Evolutionary conservation across 2,797 vertebrate genomes (phyloP).

Genomic region (Acanthornis magna): DNA sequence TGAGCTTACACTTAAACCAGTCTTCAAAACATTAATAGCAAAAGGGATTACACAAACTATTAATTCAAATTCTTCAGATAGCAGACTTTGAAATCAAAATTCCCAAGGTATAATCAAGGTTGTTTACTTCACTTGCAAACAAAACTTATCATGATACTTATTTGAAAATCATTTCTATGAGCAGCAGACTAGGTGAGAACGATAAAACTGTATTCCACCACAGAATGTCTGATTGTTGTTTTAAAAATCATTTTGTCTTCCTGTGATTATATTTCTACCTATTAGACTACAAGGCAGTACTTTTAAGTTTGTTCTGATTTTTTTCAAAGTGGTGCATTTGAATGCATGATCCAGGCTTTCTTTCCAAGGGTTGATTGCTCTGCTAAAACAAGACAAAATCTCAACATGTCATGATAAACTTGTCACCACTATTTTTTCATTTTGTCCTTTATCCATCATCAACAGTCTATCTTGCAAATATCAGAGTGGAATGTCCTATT

Average conservation of each 20-base stretch:
- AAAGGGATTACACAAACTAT: constrained; percentile 18
- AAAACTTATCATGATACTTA: not conserved
- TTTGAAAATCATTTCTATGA: not conserved
- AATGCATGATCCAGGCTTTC: not conserved
- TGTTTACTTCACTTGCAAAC: not conserved
- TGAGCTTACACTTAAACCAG: not conserved
- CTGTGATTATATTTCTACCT: not conserved
- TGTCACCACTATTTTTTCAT: not conserved
- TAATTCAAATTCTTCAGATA: constrained; percentile 1
- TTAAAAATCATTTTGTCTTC: not conserved
- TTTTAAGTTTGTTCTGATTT: not conserved
- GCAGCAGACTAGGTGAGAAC: not conserved
- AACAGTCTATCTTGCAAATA: not conserved
- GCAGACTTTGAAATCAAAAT: not conserved
- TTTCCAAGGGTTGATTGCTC: not conserved
- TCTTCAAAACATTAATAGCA: constrained; percentile 44
- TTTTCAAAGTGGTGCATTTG: not conserved
- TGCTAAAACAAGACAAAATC: not conserved
- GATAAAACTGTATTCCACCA: not conserved
- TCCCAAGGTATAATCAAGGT: not conserved
- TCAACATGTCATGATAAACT: not conserved
- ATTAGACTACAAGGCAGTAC: not conserved
- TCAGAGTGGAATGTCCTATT: not conserved
- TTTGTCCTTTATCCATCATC: not conserved
- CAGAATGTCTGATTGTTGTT: not conserved